Evolutionary conservation across 2,888 invertebrate genomes (phyloP), one percentile per base, ranked within the genome.

Genomic region (Cacoxenus indagator): DNA sequence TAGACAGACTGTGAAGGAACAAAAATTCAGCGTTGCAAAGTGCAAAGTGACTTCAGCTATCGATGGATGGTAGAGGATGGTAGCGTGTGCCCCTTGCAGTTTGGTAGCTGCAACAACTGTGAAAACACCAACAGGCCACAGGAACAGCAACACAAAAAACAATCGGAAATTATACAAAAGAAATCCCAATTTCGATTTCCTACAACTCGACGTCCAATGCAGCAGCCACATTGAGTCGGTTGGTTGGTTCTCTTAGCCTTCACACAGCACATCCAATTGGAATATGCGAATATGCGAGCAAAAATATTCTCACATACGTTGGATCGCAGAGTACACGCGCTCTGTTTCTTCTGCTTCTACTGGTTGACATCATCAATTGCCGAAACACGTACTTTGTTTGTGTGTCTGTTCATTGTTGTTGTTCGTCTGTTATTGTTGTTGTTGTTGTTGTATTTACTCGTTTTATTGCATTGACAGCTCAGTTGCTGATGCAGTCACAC

Each of bases 251-350:
- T 31, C 64, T n/a, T n/a, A 48, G 6, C 64, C 46, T n/a, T 19
- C 8, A 22, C 62, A 24, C 45, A 19, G 26, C 64, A 29, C 51
- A 45, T 48, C 54, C 55, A 55, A 62, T 24, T 62, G 26, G 43
- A 57, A 45, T 45, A n/a, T 55, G 51, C 22, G 51, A 9, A 22
- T 51, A 8, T 43, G 43, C 3, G 61, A 48, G 45, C 64, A 17
- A 26, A 61, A 48, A 76, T 76, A 77, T 76, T 76, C 77, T 77
- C 76, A 76, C 76, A 76, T 75, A 67, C 70, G 48, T 67, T 71
- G 72, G 27, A 67, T 57, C 26, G 46, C 57, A 69, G 43, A 55
- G 43, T 57, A 26, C 66, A 66, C 66, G 57, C 57, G n/a, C n/a
- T n/a, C n/a, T n/a, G n/a, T n/a, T n/a, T n/a, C n/a, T n/a, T n/a